Percentiles rank a stretch among this genome's conserved stretches.
These are phyloP conservation scores for Monomorium pharaonis DNA, from an alignment of 1,140 invertebrate species.

Conservation along the genomic window DNA sequence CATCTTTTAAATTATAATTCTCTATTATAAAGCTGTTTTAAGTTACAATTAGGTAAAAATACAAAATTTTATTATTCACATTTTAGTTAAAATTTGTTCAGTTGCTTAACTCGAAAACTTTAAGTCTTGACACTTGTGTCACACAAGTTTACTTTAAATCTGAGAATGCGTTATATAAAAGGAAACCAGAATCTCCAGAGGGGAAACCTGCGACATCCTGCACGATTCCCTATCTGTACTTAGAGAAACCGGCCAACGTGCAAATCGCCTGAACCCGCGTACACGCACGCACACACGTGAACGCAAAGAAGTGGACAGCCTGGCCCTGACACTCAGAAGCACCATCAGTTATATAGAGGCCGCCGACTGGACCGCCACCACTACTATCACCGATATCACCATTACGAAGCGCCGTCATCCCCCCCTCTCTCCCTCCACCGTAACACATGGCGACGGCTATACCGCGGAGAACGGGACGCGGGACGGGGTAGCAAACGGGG, in stretches of 20 bases:
- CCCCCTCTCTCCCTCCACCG: no score
- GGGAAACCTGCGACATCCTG: not conserved
- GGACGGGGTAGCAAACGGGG: constrained; percentile 54
- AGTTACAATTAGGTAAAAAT: not conserved
- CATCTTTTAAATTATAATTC: not conserved
- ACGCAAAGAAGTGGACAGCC: constrained; percentile 82
- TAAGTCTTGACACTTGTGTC: not conserved
- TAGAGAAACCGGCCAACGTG: constrained; percentile 49
- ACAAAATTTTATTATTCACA: not conserved
- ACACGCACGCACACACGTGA: constrained; percentile 49
- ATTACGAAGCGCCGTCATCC: constrained; percentile 65
- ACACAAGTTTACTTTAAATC: not conserved
- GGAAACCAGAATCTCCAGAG: not conserved
- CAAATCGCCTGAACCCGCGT: constrained; percentile 37
- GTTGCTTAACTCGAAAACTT: not conserved
- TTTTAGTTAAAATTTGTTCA: not conserved
- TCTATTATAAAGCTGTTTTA: not conserved
- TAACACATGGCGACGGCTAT: constrained; percentile 71
- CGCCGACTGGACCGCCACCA: constrained; percentile 69
- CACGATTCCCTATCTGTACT: constrained; percentile 34
- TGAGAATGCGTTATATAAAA: not conserved
- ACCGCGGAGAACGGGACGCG: constrained; percentile 38
- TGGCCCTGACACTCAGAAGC: constrained; percentile 83
- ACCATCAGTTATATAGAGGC: constrained; percentile 82
- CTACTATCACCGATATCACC: constrained; percentile 54